Conservation (phyloP, 1,140 invertebrate species). For the Temnothorax curvispinosus region DNA sequence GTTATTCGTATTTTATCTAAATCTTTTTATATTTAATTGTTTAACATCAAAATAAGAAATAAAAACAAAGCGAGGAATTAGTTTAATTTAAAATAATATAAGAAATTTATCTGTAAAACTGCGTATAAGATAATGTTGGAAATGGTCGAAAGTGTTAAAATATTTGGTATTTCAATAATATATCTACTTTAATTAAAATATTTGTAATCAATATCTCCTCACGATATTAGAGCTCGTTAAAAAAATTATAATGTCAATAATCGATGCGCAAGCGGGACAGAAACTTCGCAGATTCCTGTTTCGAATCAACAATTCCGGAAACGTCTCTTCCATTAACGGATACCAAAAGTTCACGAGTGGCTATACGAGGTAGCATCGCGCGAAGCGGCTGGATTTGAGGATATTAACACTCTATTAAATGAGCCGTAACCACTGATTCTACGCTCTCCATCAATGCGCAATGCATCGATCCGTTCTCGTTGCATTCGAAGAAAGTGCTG, state of each 20-base stretch:
- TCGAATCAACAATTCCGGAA: conserved; percentile 42
- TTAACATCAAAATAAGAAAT: no score
- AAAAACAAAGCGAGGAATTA: no score
- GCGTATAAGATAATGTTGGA: not conserved
- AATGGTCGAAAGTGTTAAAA: not conserved
- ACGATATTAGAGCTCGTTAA: not conserved
- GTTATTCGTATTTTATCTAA: no score
- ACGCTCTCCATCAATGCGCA: conserved; percentile 40
- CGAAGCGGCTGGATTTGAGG: conserved; percentile 43
- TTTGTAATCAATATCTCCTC: not conserved
- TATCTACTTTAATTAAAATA: not conserved
- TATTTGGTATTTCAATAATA: not conserved
- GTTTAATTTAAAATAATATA: no score
- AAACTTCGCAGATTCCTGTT: conserved; percentile 46
- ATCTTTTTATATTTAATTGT: no score
- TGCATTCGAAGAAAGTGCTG: conserved; percentile 6
- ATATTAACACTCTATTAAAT: conserved; percentile 52
- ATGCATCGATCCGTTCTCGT: conserved; percentile 19
- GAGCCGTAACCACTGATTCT: conserved; percentile 45
- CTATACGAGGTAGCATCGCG: conserved; percentile 13
- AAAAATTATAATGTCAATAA: not conserved
- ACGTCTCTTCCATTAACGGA: conserved; percentile 43
- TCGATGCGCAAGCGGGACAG: not conserved
- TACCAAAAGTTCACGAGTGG: conserved; percentile 19
- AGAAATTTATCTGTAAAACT: not conserved